Evolutionary conservation across 2,888 invertebrate species (phyloP).

Genomic region (Catocala nupta): DNA sequence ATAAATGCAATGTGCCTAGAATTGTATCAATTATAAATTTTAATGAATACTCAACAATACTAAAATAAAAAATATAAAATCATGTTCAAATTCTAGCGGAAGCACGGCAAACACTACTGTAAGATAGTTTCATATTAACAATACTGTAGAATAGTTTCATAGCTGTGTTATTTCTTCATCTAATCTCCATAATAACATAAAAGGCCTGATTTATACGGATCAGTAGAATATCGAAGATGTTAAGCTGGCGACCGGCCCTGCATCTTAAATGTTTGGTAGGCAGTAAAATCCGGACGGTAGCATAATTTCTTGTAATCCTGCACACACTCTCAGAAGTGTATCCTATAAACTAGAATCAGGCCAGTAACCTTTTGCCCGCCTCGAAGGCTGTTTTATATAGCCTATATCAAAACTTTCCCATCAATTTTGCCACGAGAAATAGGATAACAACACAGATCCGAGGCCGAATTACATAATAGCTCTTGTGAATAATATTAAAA

Average conservation of each 20-base stretch:
- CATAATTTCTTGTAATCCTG: constrained; percentile 11
- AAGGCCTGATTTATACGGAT: neutral
- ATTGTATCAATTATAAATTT: no score
- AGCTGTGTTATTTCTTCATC: neutral
- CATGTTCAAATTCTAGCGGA: no score
- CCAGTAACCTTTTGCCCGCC: constrained; percentile 5
- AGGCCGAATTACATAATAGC: constrained; percentile 6
- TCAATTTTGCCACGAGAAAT: neutral
- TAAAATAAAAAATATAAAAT: no score
- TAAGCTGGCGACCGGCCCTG: neutral
- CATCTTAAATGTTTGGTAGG: neutral
- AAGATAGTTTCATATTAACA: neutral
- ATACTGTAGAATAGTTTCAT: neutral
- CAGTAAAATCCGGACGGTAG: constrained; percentile 5
- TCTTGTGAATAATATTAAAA: constrained; percentile 20
- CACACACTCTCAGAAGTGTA: constrained; percentile 6
- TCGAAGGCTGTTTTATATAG: constrained; percentile 7
- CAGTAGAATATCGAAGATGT: constrained; percentile 5
- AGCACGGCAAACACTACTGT: neutral
- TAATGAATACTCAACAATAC: no score
- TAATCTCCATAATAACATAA: constrained; percentile 6
- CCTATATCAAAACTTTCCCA: constrained; percentile 14
- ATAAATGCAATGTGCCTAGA: no score
- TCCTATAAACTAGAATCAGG: constrained; percentile 7
- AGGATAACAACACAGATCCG: neutral